Evolutionary conservation across 2,888 invertebrate genomes (phyloP), one percentile per base, ranked within the genome.

Genomic region (Chrysomela aeneicollis): DNA sequence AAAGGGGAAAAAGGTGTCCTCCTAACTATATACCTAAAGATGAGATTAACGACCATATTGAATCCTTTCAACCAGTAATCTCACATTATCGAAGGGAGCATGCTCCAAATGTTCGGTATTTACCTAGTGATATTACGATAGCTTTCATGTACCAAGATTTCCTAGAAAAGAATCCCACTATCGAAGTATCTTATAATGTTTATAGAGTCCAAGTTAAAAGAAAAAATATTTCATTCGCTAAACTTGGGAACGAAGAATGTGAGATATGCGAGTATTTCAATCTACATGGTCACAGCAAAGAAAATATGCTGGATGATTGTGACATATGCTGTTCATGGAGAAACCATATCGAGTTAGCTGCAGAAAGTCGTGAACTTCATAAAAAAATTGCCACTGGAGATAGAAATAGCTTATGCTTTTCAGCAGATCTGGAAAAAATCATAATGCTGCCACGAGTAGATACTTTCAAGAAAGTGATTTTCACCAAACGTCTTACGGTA

Each of bases 381-480:
- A 47, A 47, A 57, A 46, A 37, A 42, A 53, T 26, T 15, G 21
- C 18, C 30, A 37, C 26, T 63, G 30, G 49, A 26, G 49, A 26
- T 42, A 37, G 54, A 55, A 55, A 55, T 19, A 17, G 17, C 37
- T 19, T 30, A 55, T 55, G 37, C 18, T 66, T 63, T 59, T 67
- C 68, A 17, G 67, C 64, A 32, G 59, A 35, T 35, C 12, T 35
- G 12, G 35, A 35, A 12, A 35, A 35, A 12, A 35, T 35, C 35
- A 35, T 26, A 26, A 26, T 58, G 49, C 58, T 22, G 32, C 47
- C 49, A 22, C 60, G 67, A n/a, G 53, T 47, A 17, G 61, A 68
- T 19, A 68, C 51, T 46, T 70, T 71, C 53, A 71, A 72, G 54
- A 52, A 69, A 60, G 63, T 72, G 10, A 68, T 70, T 32, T 72